A percentile compares a stretch with the other conserved stretches of the same genome.
Conservation (phyloP, 2,113 vertebrate species). For the Pseudorectes ferrugineus region DNA sequence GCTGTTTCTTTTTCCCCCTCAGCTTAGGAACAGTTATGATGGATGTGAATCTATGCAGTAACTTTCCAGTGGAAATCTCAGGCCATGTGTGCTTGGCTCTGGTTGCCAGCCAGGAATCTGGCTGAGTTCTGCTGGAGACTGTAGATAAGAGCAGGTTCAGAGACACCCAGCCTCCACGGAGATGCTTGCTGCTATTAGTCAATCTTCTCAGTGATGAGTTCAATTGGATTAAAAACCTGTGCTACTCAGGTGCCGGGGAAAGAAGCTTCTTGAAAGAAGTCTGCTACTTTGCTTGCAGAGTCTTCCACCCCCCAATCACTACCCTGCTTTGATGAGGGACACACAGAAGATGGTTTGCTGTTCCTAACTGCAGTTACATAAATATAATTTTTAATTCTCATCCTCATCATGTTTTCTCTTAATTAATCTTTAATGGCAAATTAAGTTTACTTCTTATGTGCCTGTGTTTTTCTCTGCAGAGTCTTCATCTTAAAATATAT, state of each 20-base stretch:
- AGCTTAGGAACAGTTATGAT: neutral
- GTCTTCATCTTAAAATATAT: neutral
- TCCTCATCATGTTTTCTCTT: neutral
- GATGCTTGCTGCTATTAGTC: neutral
- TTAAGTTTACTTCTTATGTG: neutral
- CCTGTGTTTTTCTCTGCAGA: neutral
- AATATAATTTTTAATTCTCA: neutral
- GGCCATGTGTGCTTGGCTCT: neutral
- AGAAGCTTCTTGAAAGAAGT: neutral
- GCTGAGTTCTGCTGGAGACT: neutral
- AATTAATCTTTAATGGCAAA: conserved; percentile 22
- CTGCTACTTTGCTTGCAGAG: neutral
- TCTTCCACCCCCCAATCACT: neutral
- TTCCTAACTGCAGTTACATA: neutral
- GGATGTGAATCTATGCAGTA: neutral
- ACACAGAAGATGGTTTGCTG: neutral
- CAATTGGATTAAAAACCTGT: neutral
- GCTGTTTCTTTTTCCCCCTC: neutral
- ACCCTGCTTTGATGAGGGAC: neutral
- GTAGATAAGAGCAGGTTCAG: conserved; percentile 1
- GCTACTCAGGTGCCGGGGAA: neutral
- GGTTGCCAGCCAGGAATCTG: neutral
- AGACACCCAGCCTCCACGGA: neutral
- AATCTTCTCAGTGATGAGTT: neutral
- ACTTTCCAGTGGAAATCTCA: neutral